A percentile compares a stretch with the other conserved stretches of the same genome.
These are phyloP conservation scores for Clepsis dumicolana DNA, from an alignment of 2,888 invertebrate species.

Conservation along the genomic window DNA sequence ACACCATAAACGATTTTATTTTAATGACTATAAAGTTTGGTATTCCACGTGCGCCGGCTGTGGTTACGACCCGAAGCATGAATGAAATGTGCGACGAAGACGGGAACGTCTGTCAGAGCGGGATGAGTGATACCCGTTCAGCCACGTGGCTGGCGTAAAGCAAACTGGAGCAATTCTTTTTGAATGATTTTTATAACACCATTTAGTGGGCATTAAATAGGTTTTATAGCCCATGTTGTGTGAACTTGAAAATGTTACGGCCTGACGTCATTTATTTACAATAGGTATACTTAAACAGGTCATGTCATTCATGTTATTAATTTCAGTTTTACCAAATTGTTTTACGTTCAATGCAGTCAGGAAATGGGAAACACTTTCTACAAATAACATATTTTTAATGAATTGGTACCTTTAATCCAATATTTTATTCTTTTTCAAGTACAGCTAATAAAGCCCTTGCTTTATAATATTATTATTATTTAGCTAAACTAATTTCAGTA, in stretches of 20 bases:
- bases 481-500: too few relatives aligned
- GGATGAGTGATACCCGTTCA: constrained; percentile 70
- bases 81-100: constrained; percentile 79
- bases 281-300: constrained; percentile 5
- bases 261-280: constrained; percentile 25
- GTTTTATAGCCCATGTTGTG: constrained; percentile 35
- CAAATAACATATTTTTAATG: too few relatives aligned
- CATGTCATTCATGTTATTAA: constrained; percentile 1
- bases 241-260: constrained; percentile 34
- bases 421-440: too few relatives aligned
- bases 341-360: not conserved
- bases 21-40: constrained; percentile 79
- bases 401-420: too few relatives aligned
- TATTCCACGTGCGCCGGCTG: constrained; percentile 76
- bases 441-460: too few relatives aligned
- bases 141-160: constrained; percentile 80
- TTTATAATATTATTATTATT: too few relatives aligned
- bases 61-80: constrained; percentile 79
- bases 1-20: constrained; percentile 84
- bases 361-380: too few relatives aligned
- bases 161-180: constrained; percentile 72
- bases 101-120: constrained; percentile 60
- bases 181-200: constrained; percentile 44
- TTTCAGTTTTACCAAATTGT: not conserved
- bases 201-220: constrained; percentile 45